A percentile compares a stretch with the other conserved stretches of the same genome.
phyloP scores from a whole-genome alignment of 2,888 invertebrate species.

The Himalopsyche kuldschensis region DNA sequence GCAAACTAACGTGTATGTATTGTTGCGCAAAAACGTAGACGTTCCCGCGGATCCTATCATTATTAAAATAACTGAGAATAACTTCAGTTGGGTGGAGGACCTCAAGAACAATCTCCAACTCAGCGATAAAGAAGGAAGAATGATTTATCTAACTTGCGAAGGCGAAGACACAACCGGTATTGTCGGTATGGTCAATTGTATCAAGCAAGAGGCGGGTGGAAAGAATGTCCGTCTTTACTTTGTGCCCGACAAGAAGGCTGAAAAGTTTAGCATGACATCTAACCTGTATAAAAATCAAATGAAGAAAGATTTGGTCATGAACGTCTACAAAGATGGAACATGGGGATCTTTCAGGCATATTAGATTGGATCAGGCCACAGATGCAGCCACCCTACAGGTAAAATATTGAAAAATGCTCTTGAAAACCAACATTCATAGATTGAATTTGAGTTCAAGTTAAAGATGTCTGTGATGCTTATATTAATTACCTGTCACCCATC shows the following conservation, averaged over 20 bases:
- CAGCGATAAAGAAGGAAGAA: conserved; percentile 61
- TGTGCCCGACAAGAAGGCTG: conserved; percentile 65
- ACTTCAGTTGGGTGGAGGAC: conserved; percentile 79
- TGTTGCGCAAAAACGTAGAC: conserved; percentile 63
- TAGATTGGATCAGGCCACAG: conserved; percentile 57
- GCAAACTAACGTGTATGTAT: conserved; percentile 64
- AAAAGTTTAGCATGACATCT: conserved; percentile 62
- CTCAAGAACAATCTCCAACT: conserved; percentile 75
- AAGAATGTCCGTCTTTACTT: conserved; percentile 72
- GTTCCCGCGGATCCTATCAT: conserved; percentile 53
- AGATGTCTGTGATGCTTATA: too few relatives aligned
- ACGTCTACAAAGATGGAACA: conserved; percentile 76
- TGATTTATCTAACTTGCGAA: conserved; percentile 70
- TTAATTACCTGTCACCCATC: too few relatives aligned
- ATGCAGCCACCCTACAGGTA: conserved; percentile 48
- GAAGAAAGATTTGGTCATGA: conserved; percentile 78
- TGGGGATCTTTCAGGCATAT: conserved; percentile 92
- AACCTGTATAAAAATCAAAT: conserved; percentile 66
- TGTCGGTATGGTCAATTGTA: conserved; percentile 87
- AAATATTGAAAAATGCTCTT: not conserved
- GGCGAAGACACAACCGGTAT: conserved; percentile 74
- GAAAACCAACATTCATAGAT: too few relatives aligned
- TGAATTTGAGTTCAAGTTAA: too few relatives aligned
- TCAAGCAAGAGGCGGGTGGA: conserved; percentile 86
- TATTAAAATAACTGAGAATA: conserved; percentile 68